Base-by-base conservation (phyloP, 2,888 invertebrate genomes). In the Chaitophorus viminalis region DNA sequence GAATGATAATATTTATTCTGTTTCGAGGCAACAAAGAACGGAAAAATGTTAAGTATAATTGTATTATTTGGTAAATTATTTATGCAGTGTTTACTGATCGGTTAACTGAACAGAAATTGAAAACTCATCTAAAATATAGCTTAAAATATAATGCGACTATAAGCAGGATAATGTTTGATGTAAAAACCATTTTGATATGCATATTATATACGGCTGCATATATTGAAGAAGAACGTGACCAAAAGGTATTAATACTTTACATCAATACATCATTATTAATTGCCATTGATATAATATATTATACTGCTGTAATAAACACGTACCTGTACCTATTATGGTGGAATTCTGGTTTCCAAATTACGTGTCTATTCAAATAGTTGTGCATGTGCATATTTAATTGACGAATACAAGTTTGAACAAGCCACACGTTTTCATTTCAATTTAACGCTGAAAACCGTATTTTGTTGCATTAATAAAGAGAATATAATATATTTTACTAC, bases 161-260 rank as follows among this genome's bases (percentile, higher is more conserved):
- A n/a, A n/a, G n/a, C n/a, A n/a, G n/a, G n/a, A n/a, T n/a, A 25
- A 60, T 60, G 60, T 6, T 6, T 60, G 21, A 5, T 60, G 25
- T 3, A 60, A 60, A 60, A 21, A 60, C 25, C 60, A 6, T 8
- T 60, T 60, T 21, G 60, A 60, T 60, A 60, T 25, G 60, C 18
- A 46, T 14, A n/a, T n/a, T n/a, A n/a, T n/a, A 46, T 46, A 39
- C 46, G 76, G 18, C 76, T 46, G 46, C 46, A 46, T 46, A 46
- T n/a, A 76, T 77, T 31, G 29, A 11, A 21, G 31, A n/a, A n/a
- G 21, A 31, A 52, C 77, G 46, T 52, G 31, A 52, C 77, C 46
- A 77, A 77, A 46, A 77, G 52, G 52, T 31, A 31, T n/a, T n/a
- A n/a, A n/a, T 75, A 77, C 54, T 77, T 77, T 77, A 77, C 52